These are phyloP conservation scores for Himalopsyche kuldschensis DNA, from an alignment of 2,888 invertebrate species.

Conservation along the genomic window DNA sequence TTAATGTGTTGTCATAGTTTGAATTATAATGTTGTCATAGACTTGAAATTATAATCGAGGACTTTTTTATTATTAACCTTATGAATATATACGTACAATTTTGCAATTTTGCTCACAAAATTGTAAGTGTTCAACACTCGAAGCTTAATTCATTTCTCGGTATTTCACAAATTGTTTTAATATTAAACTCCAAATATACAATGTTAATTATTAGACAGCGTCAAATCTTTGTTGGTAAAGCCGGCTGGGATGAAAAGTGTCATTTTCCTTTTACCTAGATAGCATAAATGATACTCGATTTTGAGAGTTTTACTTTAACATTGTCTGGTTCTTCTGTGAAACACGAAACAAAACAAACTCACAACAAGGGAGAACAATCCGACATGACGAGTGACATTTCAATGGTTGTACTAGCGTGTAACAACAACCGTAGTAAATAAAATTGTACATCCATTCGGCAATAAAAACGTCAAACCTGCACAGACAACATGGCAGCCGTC, in stretches of 20 bases:
- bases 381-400: conserved; percentile 1
- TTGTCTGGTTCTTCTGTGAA: neutral
- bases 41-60: too few species aligned
- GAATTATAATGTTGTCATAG: too few species aligned
- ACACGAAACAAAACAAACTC: neutral
- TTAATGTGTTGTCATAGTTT: too few species aligned
- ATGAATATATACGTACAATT: too few species aligned
- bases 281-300: neutral
- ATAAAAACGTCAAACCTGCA: conserved; percentile 20
- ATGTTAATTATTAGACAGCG: too few species aligned
- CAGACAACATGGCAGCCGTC: neutral
- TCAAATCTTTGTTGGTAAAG: too few species aligned
- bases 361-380: neutral
- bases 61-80: too few species aligned
- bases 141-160: too few species aligned
- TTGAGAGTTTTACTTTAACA: neutral
- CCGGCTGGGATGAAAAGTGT: neutral
- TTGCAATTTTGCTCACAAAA: too few species aligned
- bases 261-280: neutral
- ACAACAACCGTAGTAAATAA: neutral
- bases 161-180: too few species aligned
- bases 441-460: neutral
- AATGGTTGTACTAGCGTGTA: neutral
- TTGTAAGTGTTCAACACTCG: too few species aligned
- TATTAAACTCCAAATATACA: too few species aligned